Evolutionary conservation across 2,113 vertebrate genomes (phyloP).

Genomic region (Laticauda laticaudata): DNA sequence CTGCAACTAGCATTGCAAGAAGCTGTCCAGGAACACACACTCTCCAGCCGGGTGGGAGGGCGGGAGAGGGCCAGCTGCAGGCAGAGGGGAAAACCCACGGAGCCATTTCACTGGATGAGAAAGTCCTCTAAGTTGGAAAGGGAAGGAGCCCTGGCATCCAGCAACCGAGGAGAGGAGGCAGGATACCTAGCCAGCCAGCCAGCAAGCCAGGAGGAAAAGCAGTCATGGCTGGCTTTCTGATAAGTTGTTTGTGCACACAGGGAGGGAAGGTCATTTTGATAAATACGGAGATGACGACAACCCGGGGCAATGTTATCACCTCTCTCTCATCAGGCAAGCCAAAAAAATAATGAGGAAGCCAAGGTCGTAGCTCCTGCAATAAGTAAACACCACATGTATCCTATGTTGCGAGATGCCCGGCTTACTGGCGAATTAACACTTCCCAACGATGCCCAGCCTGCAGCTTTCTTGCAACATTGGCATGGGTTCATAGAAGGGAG

Average conservation of each 20-base stretch:
- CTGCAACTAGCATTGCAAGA: background rate
- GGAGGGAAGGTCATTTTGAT: conserved; percentile 8
- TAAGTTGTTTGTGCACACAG: conserved; percentile 13
- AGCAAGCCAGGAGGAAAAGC: background rate
- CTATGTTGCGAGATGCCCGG: background rate
- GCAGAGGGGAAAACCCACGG: no score
- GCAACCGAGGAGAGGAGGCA: background rate
- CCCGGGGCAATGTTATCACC: background rate
- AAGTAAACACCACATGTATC: background rate
- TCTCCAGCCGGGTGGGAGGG: background rate
- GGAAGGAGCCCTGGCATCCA: background rate
- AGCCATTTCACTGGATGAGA: background rate
- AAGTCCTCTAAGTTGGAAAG: background rate
- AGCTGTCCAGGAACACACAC: background rate
- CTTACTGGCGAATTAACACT: background rate
- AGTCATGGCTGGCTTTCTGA: background rate
- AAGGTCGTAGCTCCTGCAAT: background rate
- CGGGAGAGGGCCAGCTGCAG: background rate
- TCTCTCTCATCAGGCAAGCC: background rate
- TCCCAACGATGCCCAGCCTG: background rate
- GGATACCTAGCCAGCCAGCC: background rate
- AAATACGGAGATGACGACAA: background rate
- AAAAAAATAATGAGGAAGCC: background rate
- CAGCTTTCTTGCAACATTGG: background rate
- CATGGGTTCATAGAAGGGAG: background rate